These are phyloP conservation scores for Oscheius sp. DNA, from an alignment of 2,888 invertebrate genomes.

Conservation along the genomic window DNA sequence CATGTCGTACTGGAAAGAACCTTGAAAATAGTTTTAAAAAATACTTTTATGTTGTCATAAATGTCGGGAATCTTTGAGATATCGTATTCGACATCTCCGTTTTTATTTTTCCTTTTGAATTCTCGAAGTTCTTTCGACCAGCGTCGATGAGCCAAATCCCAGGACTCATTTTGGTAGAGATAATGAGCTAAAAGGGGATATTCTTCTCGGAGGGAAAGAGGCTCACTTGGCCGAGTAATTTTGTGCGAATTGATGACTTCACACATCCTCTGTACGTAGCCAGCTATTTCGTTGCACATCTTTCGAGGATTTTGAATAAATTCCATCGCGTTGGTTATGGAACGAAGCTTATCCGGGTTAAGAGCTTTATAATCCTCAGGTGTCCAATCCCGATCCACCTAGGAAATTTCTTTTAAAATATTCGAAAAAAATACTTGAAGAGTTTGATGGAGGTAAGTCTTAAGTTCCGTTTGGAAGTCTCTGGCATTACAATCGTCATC, in stretches of 20 bases:
- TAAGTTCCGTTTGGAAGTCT: constrained; percentile 67
- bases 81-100: constrained; percentile 81
- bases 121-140: constrained; percentile 79
- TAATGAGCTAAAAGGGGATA: constrained; percentile 27
- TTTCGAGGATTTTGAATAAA: constrained; percentile 94
- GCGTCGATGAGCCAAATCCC: constrained; percentile 92
- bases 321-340: constrained; percentile 75
- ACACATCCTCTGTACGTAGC: constrained; percentile 73
- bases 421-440: constrained; percentile 49
- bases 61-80: constrained; percentile 99
- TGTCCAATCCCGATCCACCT: constrained; percentile 66
- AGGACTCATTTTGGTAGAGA: constrained; percentile 96
- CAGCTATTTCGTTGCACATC: constrained; percentile 85
- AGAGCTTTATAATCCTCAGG: constrained; percentile 78
- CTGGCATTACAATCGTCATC: constrained; percentile 91
- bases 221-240: constrained; percentile 40
- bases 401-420: not conserved
- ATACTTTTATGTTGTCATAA: constrained; percentile 97
- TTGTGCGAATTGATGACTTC: constrained; percentile 74
- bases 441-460: constrained; percentile 66
- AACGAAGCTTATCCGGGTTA: constrained; percentile 83
- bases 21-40: constrained; percentile 86
- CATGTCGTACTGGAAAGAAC: constrained; percentile 77
- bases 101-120: constrained; percentile 79
- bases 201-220: too few species aligned